Base-by-base conservation (phyloP, 2,888 invertebrate genomes). In the Acanthacorydalis orientalis region DNA sequence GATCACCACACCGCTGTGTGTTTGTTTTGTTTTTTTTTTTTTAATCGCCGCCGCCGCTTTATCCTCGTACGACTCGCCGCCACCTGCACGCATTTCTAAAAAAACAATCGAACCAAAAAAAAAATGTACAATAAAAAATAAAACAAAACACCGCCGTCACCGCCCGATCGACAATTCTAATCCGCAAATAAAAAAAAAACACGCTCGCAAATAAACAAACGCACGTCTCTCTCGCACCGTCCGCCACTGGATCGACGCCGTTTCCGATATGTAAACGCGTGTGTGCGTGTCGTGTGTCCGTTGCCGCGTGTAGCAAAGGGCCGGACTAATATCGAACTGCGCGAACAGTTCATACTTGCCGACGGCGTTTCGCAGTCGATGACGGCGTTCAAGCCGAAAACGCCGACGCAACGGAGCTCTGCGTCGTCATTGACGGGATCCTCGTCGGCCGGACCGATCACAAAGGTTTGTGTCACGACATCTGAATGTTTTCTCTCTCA, bases 291-390 rank as follows among this genome's bases (percentile, higher is more conserved):
- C 32, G 12, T 44, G 31, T 32, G 32, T 44, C 33, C 52, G 52
- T 14, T 48, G 6, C 23, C 23, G 23, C 6, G 3, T 10, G 37
- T 57, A 96, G 96, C 96, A 76, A 95, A 96, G 78, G 97, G 97
- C 76, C 88, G 97, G 74, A 96, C 96, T 72, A 98, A 98, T 80
- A 89, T 96, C 75, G 96, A 97, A 77, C 83, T 98, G 66, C 83
- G 97, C 66, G 97, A 97, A 74, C 91, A 95, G 76, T 97, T 97
- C 78, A 91, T 95, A 69, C 77, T 97, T 76, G 95, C 97, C 61
- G 89, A 93, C 68, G 96, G 97, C 66, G 93, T 93, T 58, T 90
- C 92, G 67, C 97, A 98, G 78, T 89, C 90, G 67, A 96, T 98
- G 95, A 86, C 93, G 63, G 90, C 92, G 63, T 98, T 98, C 81